Base-by-base conservation (phyloP, 2,888 invertebrate species). In the Lomographa bimaculata region DNA sequence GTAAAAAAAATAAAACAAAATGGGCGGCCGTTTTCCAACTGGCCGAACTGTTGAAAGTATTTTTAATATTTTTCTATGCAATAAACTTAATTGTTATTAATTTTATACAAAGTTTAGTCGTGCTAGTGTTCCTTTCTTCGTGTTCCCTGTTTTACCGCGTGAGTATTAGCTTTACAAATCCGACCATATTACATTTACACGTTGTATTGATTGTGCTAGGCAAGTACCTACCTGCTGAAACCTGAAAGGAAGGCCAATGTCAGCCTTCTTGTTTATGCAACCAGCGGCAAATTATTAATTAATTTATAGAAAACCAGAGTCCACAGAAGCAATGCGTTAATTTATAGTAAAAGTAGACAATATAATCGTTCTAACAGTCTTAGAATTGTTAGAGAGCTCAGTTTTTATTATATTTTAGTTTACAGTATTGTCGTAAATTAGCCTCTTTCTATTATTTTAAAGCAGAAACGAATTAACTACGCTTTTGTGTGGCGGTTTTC, bases 241-340 rank as follows among this genome's bases (percentile, higher is more conserved):
- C 10, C 34, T 60, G 58, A 54, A 57, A 50, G 60, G 26, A 80
- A 84, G 86, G 85, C 84, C 85, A 85, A 85, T 86, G 85, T 84
- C 85, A 86, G 65, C 63, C 59, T 46, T 61, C 19, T 3, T 14
- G 4, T 4, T 3, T 14, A 14, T 3, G 14, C 4, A 14, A 3
- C 3, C 2, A 14, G 14, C 14, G 14, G 14, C 14, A 14, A 14
- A 4, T 2, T 3, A 14, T 4, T 14, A 14, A n/a, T n/a, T n/a
- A n/a, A n/a, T n/a, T n/a, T n/a, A n/a, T n/a, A 14, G 14, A 14
- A 14, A 3, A 14, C 14, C n/a, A n/a, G n/a, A n/a, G n/a, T 14
- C 4, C 14, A 14, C 4, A 3, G 14, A 14, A 14, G 3, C 14
- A 14, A 2, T 14, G 14, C 4, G 4, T 14, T 3, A 14, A 14